Evolutionary conservation across 2,888 invertebrate species (phyloP).

Genomic region (Agelastica alni): DNA sequence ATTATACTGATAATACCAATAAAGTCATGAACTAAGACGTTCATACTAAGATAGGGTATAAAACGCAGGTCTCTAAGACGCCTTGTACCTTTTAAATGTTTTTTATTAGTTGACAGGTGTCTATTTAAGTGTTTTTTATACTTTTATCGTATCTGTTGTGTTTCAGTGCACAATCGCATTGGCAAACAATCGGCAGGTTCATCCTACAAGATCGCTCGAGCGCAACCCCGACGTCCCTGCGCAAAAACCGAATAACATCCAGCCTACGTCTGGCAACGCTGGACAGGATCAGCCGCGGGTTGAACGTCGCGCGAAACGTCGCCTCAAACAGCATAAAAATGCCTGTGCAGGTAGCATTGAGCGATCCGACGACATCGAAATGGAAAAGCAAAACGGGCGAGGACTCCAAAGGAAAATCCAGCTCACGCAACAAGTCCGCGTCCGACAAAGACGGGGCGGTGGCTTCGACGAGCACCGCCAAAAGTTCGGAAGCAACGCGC

Average conservation of each 20-base stretch:
- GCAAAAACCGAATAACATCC: constrained; percentile 61
- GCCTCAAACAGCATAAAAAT: constrained; percentile 63
- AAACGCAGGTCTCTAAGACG: too few relatives aligned
- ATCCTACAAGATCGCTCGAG: constrained; percentile 71
- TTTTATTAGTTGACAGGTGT: not conserved
- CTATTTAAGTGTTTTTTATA: not conserved
- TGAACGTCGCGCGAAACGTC: constrained; percentile 70
- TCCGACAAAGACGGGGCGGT: constrained; percentile 64
- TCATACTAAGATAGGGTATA: too few relatives aligned
- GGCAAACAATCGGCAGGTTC: constrained; percentile 87
- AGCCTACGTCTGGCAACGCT: constrained; percentile 62
- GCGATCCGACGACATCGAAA: constrained; percentile 64
- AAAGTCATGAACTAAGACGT: too few relatives aligned
- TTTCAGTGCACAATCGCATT: constrained; percentile 77
- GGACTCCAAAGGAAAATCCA: constrained; percentile 57
- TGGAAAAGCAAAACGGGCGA: constrained; percentile 50
- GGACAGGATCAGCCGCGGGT: constrained; percentile 69
- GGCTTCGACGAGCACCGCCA: constrained; percentile 42
- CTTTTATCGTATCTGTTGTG: not conserved
- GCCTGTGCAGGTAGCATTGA: constrained; percentile 63
- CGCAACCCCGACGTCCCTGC: constrained; percentile 64
- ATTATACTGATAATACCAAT: too few relatives aligned
- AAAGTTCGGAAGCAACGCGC: constrained; percentile 59
- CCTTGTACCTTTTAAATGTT: too few relatives aligned
- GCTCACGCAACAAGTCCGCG: constrained; percentile 62